Evolutionary conservation across 2,797 vertebrate genomes (phyloP), one percentile per base, ranked within the genome.

Genomic region (Hybognathus amarus): DNA sequence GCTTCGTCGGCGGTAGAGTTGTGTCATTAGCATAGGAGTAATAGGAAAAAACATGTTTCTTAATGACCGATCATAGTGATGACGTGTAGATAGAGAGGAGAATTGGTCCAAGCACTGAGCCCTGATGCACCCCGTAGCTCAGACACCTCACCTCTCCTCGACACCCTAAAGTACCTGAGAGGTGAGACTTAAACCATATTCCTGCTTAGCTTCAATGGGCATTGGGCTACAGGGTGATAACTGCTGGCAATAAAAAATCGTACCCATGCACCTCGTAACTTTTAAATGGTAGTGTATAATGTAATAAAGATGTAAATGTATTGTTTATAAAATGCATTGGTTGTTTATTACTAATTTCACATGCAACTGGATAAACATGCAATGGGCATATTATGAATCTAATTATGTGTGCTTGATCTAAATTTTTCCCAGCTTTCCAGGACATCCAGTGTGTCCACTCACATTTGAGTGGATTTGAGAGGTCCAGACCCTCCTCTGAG

Each of bases 311-410:
- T 69, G 24, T 47, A 38, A 18, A 18, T 47, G 27, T 10, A 5
- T 18, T 24, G 42, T 69, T 69, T 67, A n/a, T 38, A 40, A 52
- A 11, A 40, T 79, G 67, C 18, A 59, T 63, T 79, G 33, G 36
- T 73, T 79, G 38, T 69, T 68, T 83, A 52, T 59, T 36, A 20
- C 22, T 45, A 36, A 79, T 73, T 47, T 74, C 45, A 22, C 12
- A 7, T 73, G 76, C 45, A 7, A 69, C 67, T 80, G 13, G 75
- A 50, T 33, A 59, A 71, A 40, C 59, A 40, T n/a, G n/a, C 69
- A 73, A 50, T 40, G 15, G 45, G 2, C 10, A 15, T 47, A 63
- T 71, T 63, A 18, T 74, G 69, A 10, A 13, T 66, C 45, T 66
- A 64, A 74, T 74, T 82, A 74, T 73, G 68, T 73, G 66, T 30